A percentile compares a stretch with the other conserved stretches of the same genome.
Conservation (phyloP, 1,140 invertebrate species). For the Mercenaria mercenaria region DNA sequence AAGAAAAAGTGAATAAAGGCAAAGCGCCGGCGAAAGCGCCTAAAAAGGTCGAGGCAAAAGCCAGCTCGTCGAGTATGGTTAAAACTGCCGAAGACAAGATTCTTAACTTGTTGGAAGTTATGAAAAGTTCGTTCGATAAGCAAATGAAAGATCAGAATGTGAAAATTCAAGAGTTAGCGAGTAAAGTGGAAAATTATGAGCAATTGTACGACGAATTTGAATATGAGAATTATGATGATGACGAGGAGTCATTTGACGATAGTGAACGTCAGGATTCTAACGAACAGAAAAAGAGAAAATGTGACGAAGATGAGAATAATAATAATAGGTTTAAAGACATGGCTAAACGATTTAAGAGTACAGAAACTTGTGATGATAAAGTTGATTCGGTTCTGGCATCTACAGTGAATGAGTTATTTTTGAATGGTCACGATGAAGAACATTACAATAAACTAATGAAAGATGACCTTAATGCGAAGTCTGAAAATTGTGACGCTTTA, state of each 20-base stretch:
- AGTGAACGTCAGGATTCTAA: not conserved
- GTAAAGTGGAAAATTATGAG: not conserved
- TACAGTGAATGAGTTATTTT: slow-evolving; percentile 11
- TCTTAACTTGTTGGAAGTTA: too few species aligned
- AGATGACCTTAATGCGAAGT: slow-evolving; percentile 24
- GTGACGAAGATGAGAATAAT: not conserved
- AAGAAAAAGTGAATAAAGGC: too few species aligned
- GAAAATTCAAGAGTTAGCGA: not conserved
- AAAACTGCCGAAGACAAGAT: too few species aligned
- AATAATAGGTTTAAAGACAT: slow-evolving; percentile 18
- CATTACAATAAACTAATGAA: slow-evolving; percentile 1
- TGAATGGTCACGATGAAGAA: not conserved
- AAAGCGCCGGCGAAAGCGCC: too few species aligned
- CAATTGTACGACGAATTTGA: not conserved
- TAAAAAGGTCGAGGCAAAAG: too few species aligned
- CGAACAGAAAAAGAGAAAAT: not conserved
- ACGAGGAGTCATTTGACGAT: not conserved
- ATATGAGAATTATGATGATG: not conserved
- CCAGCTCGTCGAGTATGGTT: too few species aligned
- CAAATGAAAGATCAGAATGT: not conserved
- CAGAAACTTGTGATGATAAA: not conserved
- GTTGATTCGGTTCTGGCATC: not conserved
- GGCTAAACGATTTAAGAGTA: slow-evolving; percentile 17
- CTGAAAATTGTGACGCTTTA: not conserved
- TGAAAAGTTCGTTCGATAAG: not conserved